Conservation (phyloP, 1,140 invertebrate species). For the Drosophila trapezifrons region DNA sequence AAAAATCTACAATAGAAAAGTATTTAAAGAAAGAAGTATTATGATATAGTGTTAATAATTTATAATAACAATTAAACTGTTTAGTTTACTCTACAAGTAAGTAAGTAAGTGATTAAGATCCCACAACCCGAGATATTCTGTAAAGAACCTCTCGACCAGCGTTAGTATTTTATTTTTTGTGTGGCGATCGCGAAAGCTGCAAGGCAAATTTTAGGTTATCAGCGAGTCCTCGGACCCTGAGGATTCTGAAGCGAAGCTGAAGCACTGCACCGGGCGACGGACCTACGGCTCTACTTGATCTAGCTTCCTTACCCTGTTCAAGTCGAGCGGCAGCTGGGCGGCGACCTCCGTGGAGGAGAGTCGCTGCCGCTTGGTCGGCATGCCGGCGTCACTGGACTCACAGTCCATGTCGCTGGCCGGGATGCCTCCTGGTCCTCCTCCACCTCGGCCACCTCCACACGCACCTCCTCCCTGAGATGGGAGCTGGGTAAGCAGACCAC, state of each 20-base stretch:
- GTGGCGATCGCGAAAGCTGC: conserved; percentile 51
- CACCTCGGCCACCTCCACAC: conserved; percentile 27
- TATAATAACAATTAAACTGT: neutral
- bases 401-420: conserved; percentile 59
- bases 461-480: conserved; percentile 34
- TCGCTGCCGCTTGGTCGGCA: conserved; percentile 64
- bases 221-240: conserved; percentile 8
- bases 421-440: conserved; percentile 19
- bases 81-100: conserved; percentile 4
- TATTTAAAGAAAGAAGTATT: too few relatives aligned
- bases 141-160: conserved; percentile 45
- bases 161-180: conserved; percentile 21
- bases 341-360: conserved; percentile 76
- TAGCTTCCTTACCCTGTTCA: conserved; percentile 78
- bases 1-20: neutral
- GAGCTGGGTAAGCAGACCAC: conserved; percentile 67
- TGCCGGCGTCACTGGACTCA: conserved; percentile 71
- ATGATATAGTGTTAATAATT: neutral
- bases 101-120: neutral
- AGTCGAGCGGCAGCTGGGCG: conserved; percentile 60
- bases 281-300: conserved; percentile 56
- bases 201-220: conserved; percentile 59
- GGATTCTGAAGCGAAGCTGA: conserved; percentile 59
- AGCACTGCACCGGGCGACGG: conserved; percentile 63
- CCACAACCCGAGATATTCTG: conserved; percentile 46